Evolutionary conservation across 2,888 invertebrate species (phyloP), one percentile per base, ranked within the genome.

Genomic region (Nomada ruficornis): DNA sequence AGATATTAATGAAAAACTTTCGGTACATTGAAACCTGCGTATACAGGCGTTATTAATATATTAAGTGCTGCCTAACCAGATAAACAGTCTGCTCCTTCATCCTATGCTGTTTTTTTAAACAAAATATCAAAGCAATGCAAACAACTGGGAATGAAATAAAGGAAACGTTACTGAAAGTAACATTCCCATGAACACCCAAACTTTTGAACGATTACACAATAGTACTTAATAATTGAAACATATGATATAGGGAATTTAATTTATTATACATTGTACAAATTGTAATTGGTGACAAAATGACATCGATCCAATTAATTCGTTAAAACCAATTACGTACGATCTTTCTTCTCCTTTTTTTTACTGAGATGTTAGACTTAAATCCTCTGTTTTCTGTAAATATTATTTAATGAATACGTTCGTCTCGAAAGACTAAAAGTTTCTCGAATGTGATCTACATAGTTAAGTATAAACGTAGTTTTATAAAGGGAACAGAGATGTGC

Each of bases 401-500:
- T 63, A 29, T 64, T 72, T 44, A 18, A 47, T 26, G 10, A 2
- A 47, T 15, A 47, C 36, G 23, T 63, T 57, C 26, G 10, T 59
- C 20, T 44, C 57, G 23, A 42, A 60, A 36, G 67, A 52, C 64
- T 47, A 15, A 47, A 36, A 23, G 60, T 78, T 60, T 47, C 44
- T 78, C 65, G 26, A 75, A 62, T 67, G 67, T 78, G 77, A 78
- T 78, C 67, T 47, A 20, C 7, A 52, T 72, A 74, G 60, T 55
- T 77, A 73, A 54, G 59, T 64, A 15, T 47, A 64, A 70, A 59
- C 11, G 59, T 77, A 79, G 79, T 59, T 77, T 79, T 67, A 60
- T 62, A 62, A 79, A 65, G 65, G 71, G 80, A 65, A 80, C 71
- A 80, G 79, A 65, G 70, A 20, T 42, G 26, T 63, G 62, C 47